phyloP scores from a whole-genome alignment of 2,113 vertebrate species.

The Rutilus rutilus region DNA sequence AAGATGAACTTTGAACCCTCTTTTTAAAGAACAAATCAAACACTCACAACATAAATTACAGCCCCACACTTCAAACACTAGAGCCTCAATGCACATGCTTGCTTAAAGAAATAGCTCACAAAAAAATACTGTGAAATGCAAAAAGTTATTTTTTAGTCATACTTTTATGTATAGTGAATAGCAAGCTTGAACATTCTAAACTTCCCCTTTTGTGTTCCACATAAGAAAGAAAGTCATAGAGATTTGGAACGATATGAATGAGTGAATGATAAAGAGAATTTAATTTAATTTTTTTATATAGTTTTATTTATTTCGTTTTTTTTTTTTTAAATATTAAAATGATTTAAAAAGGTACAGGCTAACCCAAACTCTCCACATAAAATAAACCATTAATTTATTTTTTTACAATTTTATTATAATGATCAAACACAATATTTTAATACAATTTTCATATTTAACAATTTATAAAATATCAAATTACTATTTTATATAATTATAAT shows the following conservation, averaged over 20 bases:
- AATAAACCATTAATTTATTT: not conserved
- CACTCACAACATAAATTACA: constrained; percentile 35
- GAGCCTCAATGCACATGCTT: not conserved
- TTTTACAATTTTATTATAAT: no score
- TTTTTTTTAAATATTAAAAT: no score
- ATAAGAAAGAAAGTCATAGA: not conserved
- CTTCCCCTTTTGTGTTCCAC: not conserved
- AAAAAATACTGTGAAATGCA: not conserved
- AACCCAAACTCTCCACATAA: not conserved
- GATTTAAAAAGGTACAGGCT: not conserved
- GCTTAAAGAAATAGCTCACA: not conserved
- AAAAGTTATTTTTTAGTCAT: not conserved
- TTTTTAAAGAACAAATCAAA: constrained; percentile 44
- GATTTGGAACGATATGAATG: not conserved
- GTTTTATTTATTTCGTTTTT: not conserved
- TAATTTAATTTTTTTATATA: not conserved
- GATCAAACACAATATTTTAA: no score
- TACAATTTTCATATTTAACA: no score
- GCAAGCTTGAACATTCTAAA: not conserved
- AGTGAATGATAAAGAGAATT: not conserved
- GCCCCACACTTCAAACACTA: constrained; percentile 44
- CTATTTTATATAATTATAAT: not conserved
- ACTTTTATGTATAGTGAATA: not conserved
- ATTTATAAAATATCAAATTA: no score
- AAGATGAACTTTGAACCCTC: constrained; percentile 55